A percentile compares a stretch with the other conserved stretches of the same genome.
These are phyloP conservation scores for Pammene fasciana DNA, from an alignment of 2,888 invertebrate genomes.

Conservation along the genomic window DNA sequence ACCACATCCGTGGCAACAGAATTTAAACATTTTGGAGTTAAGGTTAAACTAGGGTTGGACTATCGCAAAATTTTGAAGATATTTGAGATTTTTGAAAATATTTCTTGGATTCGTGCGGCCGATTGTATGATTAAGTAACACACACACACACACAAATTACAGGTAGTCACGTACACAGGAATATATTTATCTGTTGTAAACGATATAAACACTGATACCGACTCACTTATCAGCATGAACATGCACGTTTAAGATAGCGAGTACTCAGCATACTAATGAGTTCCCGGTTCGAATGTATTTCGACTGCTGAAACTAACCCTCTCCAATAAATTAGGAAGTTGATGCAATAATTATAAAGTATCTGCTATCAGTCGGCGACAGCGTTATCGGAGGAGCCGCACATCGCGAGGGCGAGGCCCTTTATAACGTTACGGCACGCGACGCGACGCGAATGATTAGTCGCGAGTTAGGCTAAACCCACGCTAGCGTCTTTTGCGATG, in stretches of 20 bases:
- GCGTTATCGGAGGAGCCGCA: conserved; percentile 33
- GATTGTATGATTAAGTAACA: too few species aligned
- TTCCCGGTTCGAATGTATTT: conserved; percentile 24
- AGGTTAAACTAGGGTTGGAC: too few species aligned
- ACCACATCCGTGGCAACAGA: too few species aligned
- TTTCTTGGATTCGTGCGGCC: too few species aligned
- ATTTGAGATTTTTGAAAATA: too few species aligned
- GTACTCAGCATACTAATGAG: conserved; percentile 27
- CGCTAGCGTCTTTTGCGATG: too few species aligned
- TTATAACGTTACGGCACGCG: conserved; percentile 33
- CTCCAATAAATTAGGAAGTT: conserved; percentile 41
- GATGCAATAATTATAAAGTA: conserved; percentile 42
- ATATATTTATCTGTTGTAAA: not conserved
- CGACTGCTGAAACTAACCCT: conserved; percentile 33
- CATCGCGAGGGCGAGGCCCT: conserved; percentile 32
- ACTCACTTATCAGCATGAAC: conserved; percentile 11
- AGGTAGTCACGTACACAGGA: not conserved
- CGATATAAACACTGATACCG: not conserved
- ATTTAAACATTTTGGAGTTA: too few species aligned
- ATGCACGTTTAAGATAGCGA: conserved; percentile 10
- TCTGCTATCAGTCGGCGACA: conserved; percentile 39
- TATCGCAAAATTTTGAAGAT: too few species aligned
- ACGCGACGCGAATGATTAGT: conserved; percentile 30
- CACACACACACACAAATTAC: too few species aligned
- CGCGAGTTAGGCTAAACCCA: not conserved